phyloP scores from a whole-genome alignment of 2,113 vertebrate genomes.

The Puntigrus tetrazona region DNA sequence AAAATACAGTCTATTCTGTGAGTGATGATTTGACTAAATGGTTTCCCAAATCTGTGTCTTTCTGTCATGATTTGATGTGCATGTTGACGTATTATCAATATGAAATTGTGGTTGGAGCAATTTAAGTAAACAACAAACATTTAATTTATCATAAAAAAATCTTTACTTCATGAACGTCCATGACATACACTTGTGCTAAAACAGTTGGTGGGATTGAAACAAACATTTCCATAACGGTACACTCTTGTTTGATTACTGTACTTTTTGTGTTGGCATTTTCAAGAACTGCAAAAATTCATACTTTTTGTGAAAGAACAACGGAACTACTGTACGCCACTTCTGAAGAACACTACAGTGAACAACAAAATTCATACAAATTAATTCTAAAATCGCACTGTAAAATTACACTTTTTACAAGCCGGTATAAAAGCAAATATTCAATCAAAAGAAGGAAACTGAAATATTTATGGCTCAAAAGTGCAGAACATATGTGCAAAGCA shows the following conservation, averaged over 20 bases:
- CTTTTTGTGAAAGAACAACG: slow-evolving; percentile 29
- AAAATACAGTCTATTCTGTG: not conserved
- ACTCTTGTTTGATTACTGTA: slow-evolving; percentile 37
- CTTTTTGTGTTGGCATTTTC: slow-evolving; percentile 42
- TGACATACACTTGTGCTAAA: slow-evolving; percentile 53
- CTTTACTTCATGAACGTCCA: slow-evolving; percentile 56
- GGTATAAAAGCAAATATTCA: slow-evolving; percentile 48
- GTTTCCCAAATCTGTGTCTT: not conserved
- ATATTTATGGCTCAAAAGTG: slow-evolving; percentile 74
- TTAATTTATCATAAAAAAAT: slow-evolving; percentile 54
- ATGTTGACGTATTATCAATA: not conserved
- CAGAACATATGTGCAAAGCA: slow-evolving; percentile 69
- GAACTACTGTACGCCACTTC: slow-evolving; percentile 44
- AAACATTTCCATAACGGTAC: slow-evolving; percentile 41
- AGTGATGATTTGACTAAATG: not conserved
- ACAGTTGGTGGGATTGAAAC: slow-evolving; percentile 36
- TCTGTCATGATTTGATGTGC: not conserved
- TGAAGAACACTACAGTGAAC: slow-evolving; percentile 37
- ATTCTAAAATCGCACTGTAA: slow-evolving; percentile 39
- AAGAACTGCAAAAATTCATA: slow-evolving; percentile 48
- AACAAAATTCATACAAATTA: slow-evolving; percentile 12
- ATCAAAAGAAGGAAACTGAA: slow-evolving; percentile 64
- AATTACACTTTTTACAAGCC: slow-evolving; percentile 58
- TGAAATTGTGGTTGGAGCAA: slow-evolving; percentile 6
- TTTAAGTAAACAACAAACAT: slow-evolving; percentile 49